Percentiles rank a stretch among this genome's conserved stretches.
These are phyloP conservation scores for Carlito syrichta DNA, from an alignment of 2,113 vertebrate genomes.

Conservation along the genomic window DNA sequence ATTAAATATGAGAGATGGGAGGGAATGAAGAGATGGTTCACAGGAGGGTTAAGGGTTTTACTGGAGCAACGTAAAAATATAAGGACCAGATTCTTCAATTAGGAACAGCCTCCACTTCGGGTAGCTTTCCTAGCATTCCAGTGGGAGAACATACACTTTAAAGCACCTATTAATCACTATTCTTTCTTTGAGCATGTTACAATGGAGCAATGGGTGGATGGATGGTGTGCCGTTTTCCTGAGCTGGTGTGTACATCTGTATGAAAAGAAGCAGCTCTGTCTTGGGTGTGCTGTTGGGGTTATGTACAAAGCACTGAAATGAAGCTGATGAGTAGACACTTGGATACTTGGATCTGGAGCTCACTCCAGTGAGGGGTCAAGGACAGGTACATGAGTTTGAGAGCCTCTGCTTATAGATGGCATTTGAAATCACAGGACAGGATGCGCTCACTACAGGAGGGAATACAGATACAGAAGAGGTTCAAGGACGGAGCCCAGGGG, in stretches of 20 bases:
- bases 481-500: not conserved
- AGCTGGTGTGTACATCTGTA: accelerated
- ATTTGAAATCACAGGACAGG: not conserved
- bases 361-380: not conserved
- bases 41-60: not conserved
- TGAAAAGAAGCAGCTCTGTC: not conserved
- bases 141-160: not conserved
- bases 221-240: not conserved
- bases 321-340: not conserved
- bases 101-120: not conserved
- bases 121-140: not conserved
- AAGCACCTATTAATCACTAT: not conserved
- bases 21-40: not conserved
- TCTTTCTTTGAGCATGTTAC: not conserved
- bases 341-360: not conserved
- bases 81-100: not conserved
- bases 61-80: not conserved
- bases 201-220: no score
- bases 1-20: not conserved
- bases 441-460: not conserved
- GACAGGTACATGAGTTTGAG: not conserved
- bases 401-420: not conserved
- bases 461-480: not conserved
- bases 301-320: not conserved
- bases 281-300: not conserved